Evolutionary conservation across 1,140 invertebrate species (phyloP).

Genomic region (Aradophagus sp.): DNA sequence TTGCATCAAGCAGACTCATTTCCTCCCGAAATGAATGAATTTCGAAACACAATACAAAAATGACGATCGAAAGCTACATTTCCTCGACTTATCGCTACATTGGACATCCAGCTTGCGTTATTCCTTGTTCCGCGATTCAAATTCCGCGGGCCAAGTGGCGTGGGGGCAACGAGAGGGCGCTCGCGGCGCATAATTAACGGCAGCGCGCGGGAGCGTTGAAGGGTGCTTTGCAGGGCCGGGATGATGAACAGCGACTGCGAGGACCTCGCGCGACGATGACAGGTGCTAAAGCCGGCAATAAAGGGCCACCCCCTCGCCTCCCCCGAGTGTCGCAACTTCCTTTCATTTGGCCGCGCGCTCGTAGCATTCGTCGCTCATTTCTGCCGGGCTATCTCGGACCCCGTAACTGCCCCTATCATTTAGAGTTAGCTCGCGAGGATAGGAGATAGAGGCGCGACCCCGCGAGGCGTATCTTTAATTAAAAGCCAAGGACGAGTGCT

Average conservation of each 20-base stretch:
- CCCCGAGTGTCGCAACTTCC: conserved; percentile 24
- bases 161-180: too few species aligned
- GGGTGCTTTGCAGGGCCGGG: conserved; percentile 35
- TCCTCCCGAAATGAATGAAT: too few species aligned
- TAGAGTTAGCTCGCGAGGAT: conserved; percentile 63
- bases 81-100: too few species aligned
- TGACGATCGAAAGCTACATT: too few species aligned
- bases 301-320: conserved; percentile 35
- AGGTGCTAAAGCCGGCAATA: conserved; percentile 58
- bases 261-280: conserved; percentile 39
- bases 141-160: too few species aligned
- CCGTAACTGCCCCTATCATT: conserved; percentile 72
- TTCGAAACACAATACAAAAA: too few species aligned
- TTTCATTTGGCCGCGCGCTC: conserved; percentile 21
- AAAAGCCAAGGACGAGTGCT: conserved; percentile 61
- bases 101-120: too few species aligned
- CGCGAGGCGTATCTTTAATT: conserved; percentile 71
- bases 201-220: conserved; percentile 53
- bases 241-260: conserved; percentile 46
- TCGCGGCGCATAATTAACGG: conserved; percentile 64
- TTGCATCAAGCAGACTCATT: too few species aligned
- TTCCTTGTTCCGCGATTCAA: too few species aligned
- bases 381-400: conserved; percentile 51
- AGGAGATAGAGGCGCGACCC: conserved; percentile 63
- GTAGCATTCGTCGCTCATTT: conserved; percentile 8